Conservation (phyloP, 2,113 vertebrate genomes). For the Zosterops pallidus region DNA sequence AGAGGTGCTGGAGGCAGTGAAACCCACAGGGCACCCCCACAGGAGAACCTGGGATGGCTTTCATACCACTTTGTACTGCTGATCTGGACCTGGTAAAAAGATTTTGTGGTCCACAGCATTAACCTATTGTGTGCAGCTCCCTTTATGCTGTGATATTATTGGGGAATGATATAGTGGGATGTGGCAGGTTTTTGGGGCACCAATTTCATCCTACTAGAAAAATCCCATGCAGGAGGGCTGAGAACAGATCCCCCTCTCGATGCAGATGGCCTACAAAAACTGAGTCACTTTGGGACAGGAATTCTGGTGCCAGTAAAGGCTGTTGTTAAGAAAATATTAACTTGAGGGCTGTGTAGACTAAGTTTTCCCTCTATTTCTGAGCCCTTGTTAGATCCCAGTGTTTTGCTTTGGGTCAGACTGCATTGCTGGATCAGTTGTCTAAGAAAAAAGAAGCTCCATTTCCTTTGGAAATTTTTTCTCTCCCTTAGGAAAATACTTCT, state of each 20-base stretch:
- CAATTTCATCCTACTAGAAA: not conserved
- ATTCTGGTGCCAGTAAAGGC: not conserved
- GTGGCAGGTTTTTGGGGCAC: not conserved
- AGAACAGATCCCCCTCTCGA: fast-evolving
- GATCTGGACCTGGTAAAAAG: not conserved
- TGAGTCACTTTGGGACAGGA: not conserved
- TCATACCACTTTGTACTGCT: not conserved
- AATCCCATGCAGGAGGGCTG: not conserved
- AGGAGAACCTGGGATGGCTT: not conserved
- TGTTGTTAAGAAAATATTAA: not conserved
- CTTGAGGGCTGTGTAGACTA: not conserved
- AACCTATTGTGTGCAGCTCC: not conserved
- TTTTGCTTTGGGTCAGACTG: not conserved
- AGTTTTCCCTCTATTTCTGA: not conserved
- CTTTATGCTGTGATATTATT: not conserved
- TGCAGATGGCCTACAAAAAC: not conserved
- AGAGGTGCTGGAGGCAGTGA: not conserved
- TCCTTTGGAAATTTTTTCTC: not conserved
- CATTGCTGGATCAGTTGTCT: not conserved
- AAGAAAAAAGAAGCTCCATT: not conserved
- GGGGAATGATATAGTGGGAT: not conserved
- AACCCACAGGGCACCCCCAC: fast-evolving
- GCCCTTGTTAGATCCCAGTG: not conserved
- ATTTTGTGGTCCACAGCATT: not conserved
- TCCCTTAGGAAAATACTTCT: not conserved